Conservation (phyloP, 2,888 invertebrate species). For the Didymodactylos carnosus region DNA sequence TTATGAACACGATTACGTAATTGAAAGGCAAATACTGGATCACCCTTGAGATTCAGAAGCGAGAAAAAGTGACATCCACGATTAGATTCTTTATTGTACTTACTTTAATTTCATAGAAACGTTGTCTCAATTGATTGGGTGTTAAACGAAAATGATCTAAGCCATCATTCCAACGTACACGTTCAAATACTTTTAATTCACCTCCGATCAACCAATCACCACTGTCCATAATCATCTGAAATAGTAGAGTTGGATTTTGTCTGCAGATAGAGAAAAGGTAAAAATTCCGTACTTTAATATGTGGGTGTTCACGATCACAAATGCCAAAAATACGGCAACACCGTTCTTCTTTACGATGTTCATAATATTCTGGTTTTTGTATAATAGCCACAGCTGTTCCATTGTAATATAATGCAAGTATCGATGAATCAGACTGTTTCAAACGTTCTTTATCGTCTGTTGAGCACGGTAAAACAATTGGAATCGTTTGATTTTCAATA, state of each 20-base stretch:
- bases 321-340: constrained; percentile 70
- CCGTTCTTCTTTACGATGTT: constrained; percentile 63
- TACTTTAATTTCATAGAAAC: constrained; percentile 34
- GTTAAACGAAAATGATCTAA: constrained; percentile 78
- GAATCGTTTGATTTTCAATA: constrained; percentile 53
- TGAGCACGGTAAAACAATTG: constrained; percentile 67
- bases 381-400: constrained; percentile 35
- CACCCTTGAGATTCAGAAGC: constrained; percentile 44
- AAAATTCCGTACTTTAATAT: constrained; percentile 57
- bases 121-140: constrained; percentile 64
- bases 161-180: constrained; percentile 77
- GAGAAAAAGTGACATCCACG: no score
- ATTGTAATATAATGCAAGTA: constrained; percentile 36
- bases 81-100: neutral
- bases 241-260: no score
- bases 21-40: constrained; percentile 93
- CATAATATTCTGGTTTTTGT: constrained; percentile 63
- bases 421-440: constrained; percentile 42
- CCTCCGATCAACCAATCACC: constrained; percentile 93
- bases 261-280: no score
- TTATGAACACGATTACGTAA: constrained; percentile 94
- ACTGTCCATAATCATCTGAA: constrained; percentile 52
- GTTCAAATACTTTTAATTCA: constrained; percentile 66
- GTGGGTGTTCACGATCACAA: constrained; percentile 62
- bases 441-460: constrained; percentile 50